A percentile compares a stretch with the other conserved stretches of the same genome.
These are phyloP conservation scores for Cosmia pyralina DNA, from an alignment of 2,888 invertebrate genomes.

Conservation along the genomic window DNA sequence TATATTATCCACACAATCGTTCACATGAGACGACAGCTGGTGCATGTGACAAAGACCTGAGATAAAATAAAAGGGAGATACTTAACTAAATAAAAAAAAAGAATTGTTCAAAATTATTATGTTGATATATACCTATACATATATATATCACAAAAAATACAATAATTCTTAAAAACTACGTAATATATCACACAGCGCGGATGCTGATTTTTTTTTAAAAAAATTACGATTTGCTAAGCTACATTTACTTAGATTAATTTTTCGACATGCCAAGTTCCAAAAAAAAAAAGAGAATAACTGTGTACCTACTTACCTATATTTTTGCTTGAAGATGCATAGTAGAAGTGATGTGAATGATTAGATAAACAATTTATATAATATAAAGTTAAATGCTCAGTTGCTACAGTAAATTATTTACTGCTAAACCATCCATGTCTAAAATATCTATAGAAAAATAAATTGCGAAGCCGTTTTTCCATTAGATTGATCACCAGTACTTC, in stretches of 20 bases:
- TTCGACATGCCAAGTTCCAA: slow-evolving; percentile 36
- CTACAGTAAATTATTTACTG: slow-evolving; percentile 11
- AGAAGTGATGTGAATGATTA: slow-evolving; percentile 7
- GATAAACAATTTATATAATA: slow-evolving; percentile 11
- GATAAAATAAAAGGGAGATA: background rate
- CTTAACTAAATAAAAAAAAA: background rate
- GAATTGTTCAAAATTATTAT: slow-evolving; percentile 24
- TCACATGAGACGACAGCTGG: no score
- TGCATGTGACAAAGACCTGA: no score
- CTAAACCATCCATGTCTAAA: slow-evolving; percentile 8
- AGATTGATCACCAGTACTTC: slow-evolving; percentile 87
- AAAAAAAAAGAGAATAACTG: background rate
- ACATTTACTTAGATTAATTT: slow-evolving; percentile 21
- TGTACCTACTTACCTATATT: background rate
- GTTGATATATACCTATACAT: no score
- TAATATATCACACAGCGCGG: slow-evolving; percentile 49
- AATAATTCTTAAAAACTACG: slow-evolving; percentile 49
- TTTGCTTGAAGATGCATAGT: slow-evolving; percentile 12
- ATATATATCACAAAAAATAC: slow-evolving; percentile 53
- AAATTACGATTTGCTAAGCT: slow-evolving; percentile 3
- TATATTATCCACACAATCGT: no score
- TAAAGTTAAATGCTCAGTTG: slow-evolving; percentile 41
- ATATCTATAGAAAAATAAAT: slow-evolving; percentile 38
- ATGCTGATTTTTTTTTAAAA: background rate
- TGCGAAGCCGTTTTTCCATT: slow-evolving; percentile 18